Percentiles rank a stretch among this genome's conserved stretches.
phyloP scores from a whole-genome alignment of 2,797 vertebrate genomes.

The Coendou prehensilis region DNA sequence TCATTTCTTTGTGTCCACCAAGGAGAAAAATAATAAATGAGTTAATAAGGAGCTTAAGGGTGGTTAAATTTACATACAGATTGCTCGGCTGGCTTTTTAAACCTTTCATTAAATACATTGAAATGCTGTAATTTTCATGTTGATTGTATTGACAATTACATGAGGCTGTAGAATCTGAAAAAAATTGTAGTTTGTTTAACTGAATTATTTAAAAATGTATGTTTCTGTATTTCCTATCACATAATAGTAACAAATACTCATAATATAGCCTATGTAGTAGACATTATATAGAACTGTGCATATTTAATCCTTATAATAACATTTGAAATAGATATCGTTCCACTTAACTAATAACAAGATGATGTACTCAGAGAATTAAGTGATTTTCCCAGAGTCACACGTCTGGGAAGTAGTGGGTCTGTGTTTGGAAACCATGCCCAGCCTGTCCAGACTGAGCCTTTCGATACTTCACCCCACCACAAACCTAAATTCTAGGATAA shows the following conservation, averaged over 20 bases:
- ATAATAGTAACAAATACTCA: neutral
- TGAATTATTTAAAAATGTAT: neutral
- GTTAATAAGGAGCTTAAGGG: neutral
- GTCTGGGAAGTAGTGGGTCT: neutral
- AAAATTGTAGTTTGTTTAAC: neutral
- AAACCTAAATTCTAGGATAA: neutral
- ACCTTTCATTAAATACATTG: neutral
- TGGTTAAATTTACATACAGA: neutral
- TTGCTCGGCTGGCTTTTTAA: neutral
- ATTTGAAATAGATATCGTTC: neutral
- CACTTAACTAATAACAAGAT: neutral
- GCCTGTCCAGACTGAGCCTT: neutral
- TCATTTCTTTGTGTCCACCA: conserved; percentile 56
- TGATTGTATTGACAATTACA: neutral
- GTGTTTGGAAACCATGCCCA: neutral
- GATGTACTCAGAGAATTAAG: neutral
- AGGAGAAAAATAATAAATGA: neutral
- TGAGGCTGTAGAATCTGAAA: neutral
- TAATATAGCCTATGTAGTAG: neutral
- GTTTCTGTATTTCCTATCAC: neutral
- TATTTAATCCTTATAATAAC: neutral
- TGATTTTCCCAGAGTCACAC: neutral
- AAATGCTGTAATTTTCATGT: neutral
- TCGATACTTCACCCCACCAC: accelerated
- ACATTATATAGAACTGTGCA: neutral